These are phyloP conservation scores for Garrulus glandarius DNA, from an alignment of 2,797 vertebrate genomes.

Conservation along the genomic window DNA sequence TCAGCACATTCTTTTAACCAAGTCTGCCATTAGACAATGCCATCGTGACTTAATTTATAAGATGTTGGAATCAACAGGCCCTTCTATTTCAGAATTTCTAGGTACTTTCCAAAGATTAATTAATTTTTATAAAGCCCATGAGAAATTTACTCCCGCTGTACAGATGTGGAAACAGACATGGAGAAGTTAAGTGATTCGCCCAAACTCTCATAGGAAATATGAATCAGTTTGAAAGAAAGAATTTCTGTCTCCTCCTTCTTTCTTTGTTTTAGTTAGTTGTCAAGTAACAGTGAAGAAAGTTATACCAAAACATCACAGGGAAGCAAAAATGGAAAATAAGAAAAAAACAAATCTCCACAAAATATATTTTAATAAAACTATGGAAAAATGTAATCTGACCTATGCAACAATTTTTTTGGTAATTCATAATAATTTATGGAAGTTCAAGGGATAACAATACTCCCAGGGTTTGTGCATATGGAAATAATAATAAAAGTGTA, in stretches of 20 bases:
- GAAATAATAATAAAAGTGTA: slow-evolving; percentile 31
- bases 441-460: slow-evolving; percentile 11
- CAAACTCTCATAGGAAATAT: neutral
- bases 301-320: neutral
- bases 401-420: slow-evolving; percentile 5
- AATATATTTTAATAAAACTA: neutral
- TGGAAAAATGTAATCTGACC: neutral
- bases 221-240: neutral
- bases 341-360: neutral
- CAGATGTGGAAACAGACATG: slow-evolving; percentile 18
- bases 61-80: neutral
- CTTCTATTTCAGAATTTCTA: neutral
- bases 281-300: neutral
- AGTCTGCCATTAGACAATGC: neutral
- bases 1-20: neutral
- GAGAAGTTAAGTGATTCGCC: neutral
- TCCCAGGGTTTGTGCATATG: slow-evolving; percentile 1
- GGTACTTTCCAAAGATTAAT: neutral
- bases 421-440: neutral
- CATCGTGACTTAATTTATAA: neutral
- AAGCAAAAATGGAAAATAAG: neutral
- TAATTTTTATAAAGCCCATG: slow-evolving; percentile 5
- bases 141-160: neutral
- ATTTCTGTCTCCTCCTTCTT: neutral
- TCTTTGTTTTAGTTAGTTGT: neutral